A percentile compares a stretch with the other conserved stretches of the same genome.
These are phyloP conservation scores for Cheilosia urbana DNA, from an alignment of 2,888 invertebrate species.

Conservation along the genomic window DNA sequence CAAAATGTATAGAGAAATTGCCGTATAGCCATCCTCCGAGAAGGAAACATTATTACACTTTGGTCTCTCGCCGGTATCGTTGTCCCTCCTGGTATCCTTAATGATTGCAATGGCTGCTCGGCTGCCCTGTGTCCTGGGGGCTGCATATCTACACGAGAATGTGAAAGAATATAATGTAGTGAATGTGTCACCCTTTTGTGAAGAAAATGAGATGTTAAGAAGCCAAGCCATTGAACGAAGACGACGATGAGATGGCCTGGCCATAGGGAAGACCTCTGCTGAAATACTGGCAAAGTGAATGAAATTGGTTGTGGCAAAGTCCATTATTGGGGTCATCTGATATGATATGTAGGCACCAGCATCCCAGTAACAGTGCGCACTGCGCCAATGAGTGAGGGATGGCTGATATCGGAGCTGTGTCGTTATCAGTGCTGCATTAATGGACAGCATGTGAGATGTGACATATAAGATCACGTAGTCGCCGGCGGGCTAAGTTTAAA, in stretches of 20 bases:
- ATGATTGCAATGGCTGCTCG: constrained; percentile 56
- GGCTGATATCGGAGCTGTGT: neutral
- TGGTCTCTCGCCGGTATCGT: constrained; percentile 18
- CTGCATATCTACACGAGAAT: constrained; percentile 49
- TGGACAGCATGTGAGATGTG: neutral
- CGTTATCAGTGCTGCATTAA: constrained; percentile 1
- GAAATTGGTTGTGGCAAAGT: constrained; percentile 62
- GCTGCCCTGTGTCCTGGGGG: constrained; percentile 35
- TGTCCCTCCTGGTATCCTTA: constrained; percentile 28
- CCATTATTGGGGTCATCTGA: constrained; percentile 67
- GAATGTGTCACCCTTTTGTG: constrained; percentile 60
- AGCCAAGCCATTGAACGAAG: constrained; percentile 41
- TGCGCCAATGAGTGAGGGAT: constrained; percentile 29
- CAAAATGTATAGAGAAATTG: constrained; percentile 45
- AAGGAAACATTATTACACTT: constrained; percentile 62
- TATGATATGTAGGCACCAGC: constrained; percentile 4
- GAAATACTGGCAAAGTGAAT: constrained; percentile 48
- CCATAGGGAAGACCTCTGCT: constrained; percentile 6
- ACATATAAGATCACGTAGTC: neutral
- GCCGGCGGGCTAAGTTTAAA: neutral
- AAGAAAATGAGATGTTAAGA: constrained; percentile 69
- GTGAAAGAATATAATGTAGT: constrained; percentile 43
- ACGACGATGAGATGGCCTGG: neutral
- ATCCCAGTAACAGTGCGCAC: constrained; percentile 6
- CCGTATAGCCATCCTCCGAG: constrained; percentile 42